These are phyloP conservation scores for Nipponacmea schrenckii DNA, from an alignment of 2,888 invertebrate species.

Conservation along the genomic window DNA sequence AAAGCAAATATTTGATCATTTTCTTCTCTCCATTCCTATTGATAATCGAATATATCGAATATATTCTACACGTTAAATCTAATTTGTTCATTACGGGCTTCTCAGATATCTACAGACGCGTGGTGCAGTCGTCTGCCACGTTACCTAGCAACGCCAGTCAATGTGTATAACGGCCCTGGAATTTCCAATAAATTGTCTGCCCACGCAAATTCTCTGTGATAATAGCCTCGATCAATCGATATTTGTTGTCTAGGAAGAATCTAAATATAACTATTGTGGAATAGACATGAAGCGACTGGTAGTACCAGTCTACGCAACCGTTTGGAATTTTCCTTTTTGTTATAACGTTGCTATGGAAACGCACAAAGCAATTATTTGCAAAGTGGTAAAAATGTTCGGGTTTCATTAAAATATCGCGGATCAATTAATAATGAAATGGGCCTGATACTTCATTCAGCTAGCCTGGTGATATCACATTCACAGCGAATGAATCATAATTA, in stretches of 20 bases:
- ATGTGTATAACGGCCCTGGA: slow-evolving; percentile 1
- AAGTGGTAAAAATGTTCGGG: neutral
- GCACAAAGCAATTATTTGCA: slow-evolving; percentile 6
- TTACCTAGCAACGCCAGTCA: slow-evolving; percentile 2
- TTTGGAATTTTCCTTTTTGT: neutral
- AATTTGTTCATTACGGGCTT: neutral
- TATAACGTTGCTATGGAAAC: neutral
- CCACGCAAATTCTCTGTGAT: neutral
- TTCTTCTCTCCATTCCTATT: too few relatives aligned
- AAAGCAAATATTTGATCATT: too few relatives aligned
- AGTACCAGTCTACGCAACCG: neutral
- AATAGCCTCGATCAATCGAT: slow-evolving; percentile 3
- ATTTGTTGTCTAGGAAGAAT: neutral
- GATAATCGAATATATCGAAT: too few relatives aligned
- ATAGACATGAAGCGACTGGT: neutral
- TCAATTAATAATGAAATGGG: too few relatives aligned
- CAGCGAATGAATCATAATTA: too few relatives aligned
- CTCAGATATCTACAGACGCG: slow-evolving; percentile 1
- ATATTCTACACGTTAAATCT: too few relatives aligned
- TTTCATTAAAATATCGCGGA: too few relatives aligned
- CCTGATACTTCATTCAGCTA: too few relatives aligned
- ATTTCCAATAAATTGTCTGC: neutral
- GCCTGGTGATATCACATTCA: too few relatives aligned
- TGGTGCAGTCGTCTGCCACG: slow-evolving; percentile 2
- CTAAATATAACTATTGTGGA: neutral